Base-by-base conservation (phyloP, 2,888 invertebrate genomes). In the Perdita meconis region DNA sequence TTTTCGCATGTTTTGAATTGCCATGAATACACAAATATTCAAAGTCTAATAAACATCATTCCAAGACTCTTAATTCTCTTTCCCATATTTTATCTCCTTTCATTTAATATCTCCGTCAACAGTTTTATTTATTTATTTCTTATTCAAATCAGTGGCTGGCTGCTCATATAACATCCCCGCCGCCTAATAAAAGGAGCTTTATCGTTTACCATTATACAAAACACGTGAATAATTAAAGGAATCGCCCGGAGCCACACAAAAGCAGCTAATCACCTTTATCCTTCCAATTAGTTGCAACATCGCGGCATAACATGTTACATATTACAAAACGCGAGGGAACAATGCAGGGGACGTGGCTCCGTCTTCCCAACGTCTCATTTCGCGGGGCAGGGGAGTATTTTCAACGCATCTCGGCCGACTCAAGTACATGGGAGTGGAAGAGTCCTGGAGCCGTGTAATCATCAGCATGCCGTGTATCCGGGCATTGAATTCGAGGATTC, bases 381-480 rank as follows among this genome's bases (percentile, higher is more conserved):
- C 42, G 55, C 55, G 42, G n/a, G n/a, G n/a, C 22, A 38, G 34
- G 22, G 42, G 64, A 59, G n/a, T 55, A 74, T 64, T 68, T 66
- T 67, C 63, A 59, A 53, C 50, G 67, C 53, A 44, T 40, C 74
- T 65, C 71, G 50, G 57, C 70, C 34, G 47, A 60, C 61, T 70
- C 67, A 69, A 72, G 68, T 78, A 79, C 79, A 57, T 72, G 83
- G 76, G 78, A 80, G 79, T 74, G 79, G 75, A 61, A 34, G 59
- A 71, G 63, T 65, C 65, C 61, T 59, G 72, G 55, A 63, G 66
- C 24, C 61, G 67, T 85, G 87, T 88, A 84, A 87, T 87, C 86
- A 84, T 85, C 85, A 87, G 71, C 83, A 75, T 84, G 81, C 87
- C 87, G 88, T 87, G 83, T 88, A 89, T 90, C 90, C 90, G 90